Evolutionary conservation across 2,888 invertebrate species (phyloP).

Genomic region (Xestia c-nigrum): DNA sequence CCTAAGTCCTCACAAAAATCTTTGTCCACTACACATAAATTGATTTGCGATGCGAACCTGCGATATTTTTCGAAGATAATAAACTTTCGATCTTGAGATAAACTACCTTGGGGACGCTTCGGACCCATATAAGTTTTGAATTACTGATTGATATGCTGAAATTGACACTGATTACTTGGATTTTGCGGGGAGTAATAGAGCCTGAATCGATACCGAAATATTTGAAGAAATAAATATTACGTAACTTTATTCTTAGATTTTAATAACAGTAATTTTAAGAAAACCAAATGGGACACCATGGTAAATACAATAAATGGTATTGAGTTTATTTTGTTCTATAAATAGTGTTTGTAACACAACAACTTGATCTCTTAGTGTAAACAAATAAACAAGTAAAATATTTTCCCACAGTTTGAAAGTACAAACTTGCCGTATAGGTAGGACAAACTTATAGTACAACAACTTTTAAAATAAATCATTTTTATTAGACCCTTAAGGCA

Average conservation of each 20-base stretch:
- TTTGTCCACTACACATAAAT: conserved; percentile 67
- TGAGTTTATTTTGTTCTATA: neutral
- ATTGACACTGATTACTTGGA: neutral
- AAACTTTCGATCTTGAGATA: conserved; percentile 49
- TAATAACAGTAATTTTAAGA: neutral
- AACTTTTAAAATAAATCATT: conserved; percentile 65
- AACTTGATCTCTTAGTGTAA: conserved; percentile 3
- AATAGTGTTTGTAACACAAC: neutral
- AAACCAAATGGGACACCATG: neutral
- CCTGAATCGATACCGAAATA: neutral
- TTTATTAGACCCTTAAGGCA: conserved; percentile 60
- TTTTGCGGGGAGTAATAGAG: neutral
- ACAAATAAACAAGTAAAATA: conserved; percentile 45
- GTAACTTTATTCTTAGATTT: neutral
- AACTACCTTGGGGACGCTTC: conserved; percentile 29
- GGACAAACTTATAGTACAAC: conserved; percentile 36
- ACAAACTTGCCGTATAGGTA: conserved; percentile 45
- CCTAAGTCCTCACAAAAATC: conserved; percentile 60
- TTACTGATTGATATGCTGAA: conserved; percentile 31
- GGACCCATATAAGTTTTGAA: conserved; percentile 32
- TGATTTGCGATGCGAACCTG: conserved; percentile 66
- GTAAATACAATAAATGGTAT: neutral
- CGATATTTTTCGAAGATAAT: conserved; percentile 60
- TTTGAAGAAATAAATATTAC: neutral
- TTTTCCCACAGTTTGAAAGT: conserved; percentile 17